These are phyloP conservation scores for Larimichthys polyactis DNA, from an alignment of 2,113 vertebrate species.

Conservation along the genomic window DNA sequence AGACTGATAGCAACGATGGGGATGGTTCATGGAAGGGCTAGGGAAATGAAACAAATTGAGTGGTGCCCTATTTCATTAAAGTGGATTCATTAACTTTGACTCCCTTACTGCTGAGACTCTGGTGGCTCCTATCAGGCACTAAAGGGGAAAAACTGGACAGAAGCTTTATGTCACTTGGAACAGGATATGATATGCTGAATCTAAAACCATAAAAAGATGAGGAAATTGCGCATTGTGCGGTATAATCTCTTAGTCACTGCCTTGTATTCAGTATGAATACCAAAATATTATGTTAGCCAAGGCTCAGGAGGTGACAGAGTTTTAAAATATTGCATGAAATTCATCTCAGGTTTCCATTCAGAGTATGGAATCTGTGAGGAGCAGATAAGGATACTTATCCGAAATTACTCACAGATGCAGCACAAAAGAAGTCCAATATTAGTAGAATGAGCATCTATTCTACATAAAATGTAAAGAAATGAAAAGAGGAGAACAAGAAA, in stretches of 20 bases:
- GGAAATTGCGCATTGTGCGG: conserved; percentile 25
- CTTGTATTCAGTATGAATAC: not conserved
- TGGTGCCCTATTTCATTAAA: conserved; percentile 52
- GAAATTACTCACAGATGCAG: conserved; percentile 74
- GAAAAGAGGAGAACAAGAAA: conserved; percentile 3
- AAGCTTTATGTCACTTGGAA: conserved; percentile 29
- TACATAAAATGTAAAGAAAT: conserved; percentile 20
- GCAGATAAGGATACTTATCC: conserved; percentile 65
- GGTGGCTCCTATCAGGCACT: conserved; percentile 18
- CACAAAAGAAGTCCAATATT: conserved; percentile 11
- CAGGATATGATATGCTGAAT: not conserved
- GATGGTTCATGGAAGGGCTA: conserved; percentile 58
- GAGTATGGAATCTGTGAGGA: conserved; percentile 58
- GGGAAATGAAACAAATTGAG: conserved; percentile 52
- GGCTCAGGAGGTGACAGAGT: conserved; percentile 3
- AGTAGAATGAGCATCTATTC: conserved; percentile 19
- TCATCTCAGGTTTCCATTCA: conserved; percentile 44
- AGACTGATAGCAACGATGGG: conserved; percentile 28
- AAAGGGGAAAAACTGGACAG: conserved; percentile 11
- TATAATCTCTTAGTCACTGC: conserved; percentile 7
- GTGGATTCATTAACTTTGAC: conserved; percentile 59
- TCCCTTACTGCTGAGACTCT: conserved; percentile 33
- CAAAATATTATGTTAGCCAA: conserved; percentile 1
- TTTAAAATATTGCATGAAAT: conserved; percentile 32
- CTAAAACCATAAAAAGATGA: conserved; percentile 27